phyloP scores from a whole-genome alignment of 2,888 invertebrate species.

The Polymixis flavicincta region DNA sequence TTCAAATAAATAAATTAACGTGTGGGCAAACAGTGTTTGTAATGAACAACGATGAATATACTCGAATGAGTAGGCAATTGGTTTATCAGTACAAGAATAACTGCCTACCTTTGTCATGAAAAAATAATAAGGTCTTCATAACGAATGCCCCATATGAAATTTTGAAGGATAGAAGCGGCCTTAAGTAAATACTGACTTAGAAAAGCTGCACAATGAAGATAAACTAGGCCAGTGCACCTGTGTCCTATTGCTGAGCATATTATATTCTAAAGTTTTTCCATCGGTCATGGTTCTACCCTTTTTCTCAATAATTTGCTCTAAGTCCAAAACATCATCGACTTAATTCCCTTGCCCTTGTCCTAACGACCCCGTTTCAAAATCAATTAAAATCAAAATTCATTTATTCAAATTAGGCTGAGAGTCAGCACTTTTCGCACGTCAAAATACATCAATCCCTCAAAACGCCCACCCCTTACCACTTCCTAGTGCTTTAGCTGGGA shows the following conservation, averaged over 20 bases:
- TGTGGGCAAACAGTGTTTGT: not conserved
- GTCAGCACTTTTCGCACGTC: too few species aligned
- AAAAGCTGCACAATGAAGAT: not conserved
- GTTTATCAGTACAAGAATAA: not conserved
- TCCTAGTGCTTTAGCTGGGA: too few species aligned
- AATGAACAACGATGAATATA: not conserved
- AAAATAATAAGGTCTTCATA: not conserved
- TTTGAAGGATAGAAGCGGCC: too few species aligned
- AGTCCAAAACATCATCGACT: not conserved
- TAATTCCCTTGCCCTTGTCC: not conserved
- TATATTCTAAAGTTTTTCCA: not conserved
- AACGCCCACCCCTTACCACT: too few species aligned
- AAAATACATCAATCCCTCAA: too few species aligned
- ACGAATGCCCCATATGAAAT: not conserved
- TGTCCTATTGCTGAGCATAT: not conserved
- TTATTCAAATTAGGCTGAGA: too few species aligned
- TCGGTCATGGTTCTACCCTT: not conserved
- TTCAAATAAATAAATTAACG: not conserved
- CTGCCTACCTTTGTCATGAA: not conserved
- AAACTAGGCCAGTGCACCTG: not conserved
- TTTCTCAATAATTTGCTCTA: not conserved
- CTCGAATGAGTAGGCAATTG: not conserved
- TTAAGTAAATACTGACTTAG: too few species aligned
- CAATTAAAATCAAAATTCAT: too few species aligned
- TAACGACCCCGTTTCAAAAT: not conserved